Conservation (phyloP, 2,797 vertebrate species). For the Sandelia bainsii region DNA sequence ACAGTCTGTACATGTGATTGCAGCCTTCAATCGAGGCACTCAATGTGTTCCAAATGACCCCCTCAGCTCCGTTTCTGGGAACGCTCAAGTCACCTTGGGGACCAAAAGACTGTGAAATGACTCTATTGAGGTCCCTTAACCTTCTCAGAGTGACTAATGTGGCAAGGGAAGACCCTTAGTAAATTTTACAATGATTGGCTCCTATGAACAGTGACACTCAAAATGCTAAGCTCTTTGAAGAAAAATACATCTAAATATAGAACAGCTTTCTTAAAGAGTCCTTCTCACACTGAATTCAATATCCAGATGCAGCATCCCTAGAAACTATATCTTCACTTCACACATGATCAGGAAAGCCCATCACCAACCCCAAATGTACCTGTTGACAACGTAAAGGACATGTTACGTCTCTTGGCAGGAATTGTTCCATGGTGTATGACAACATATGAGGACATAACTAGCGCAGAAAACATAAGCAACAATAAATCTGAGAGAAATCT, state of each 20-base stretch:
- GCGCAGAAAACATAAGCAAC: not conserved
- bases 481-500: slow-evolving; percentile 14
- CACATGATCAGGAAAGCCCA: not conserved
- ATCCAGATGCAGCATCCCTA: slow-evolving; percentile 8
- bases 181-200: slow-evolving; percentile 56
- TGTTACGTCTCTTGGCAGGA: not conserved
- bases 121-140: slow-evolving; percentile 70
- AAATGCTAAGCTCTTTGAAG: slow-evolving; percentile 25
- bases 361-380: not conserved
- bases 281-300: slow-evolving; percentile 39
- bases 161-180: slow-evolving; percentile 46
- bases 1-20: slow-evolving; percentile 69
- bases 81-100: slow-evolving; percentile 67
- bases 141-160: slow-evolving; percentile 45
- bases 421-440: not conserved
- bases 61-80: slow-evolving; percentile 51
- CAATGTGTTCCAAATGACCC: slow-evolving; percentile 63
- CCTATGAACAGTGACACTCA: slow-evolving; percentile 43
- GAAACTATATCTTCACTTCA: not conserved
- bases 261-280: slow-evolving; percentile 27
- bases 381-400: slow-evolving; percentile 3
- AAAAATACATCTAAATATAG: slow-evolving; percentile 39
- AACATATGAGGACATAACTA: slow-evolving; percentile 10
- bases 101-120: slow-evolving; percentile 74
- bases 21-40: slow-evolving; percentile 61